A percentile compares a stretch with the other conserved stretches of the same genome.
Conservation (phyloP, 2,797 vertebrate species). For the Podargus strigoides region DNA sequence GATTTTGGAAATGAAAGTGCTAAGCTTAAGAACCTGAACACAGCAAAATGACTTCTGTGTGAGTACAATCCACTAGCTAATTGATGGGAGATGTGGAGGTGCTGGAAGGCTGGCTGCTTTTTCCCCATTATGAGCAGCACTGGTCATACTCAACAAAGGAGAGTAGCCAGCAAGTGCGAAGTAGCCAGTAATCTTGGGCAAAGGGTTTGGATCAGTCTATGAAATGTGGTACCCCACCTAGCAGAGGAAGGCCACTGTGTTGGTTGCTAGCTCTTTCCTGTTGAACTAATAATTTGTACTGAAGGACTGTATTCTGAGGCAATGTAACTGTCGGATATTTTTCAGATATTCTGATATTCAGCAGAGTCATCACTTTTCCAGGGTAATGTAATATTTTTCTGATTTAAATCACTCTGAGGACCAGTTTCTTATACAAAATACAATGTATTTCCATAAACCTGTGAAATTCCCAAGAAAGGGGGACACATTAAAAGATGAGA, state of each 20-base stretch:
- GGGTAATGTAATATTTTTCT: background rate
- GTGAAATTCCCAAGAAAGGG: background rate
- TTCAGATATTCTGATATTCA: background rate
- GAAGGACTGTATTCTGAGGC: background rate
- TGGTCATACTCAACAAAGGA: background rate
- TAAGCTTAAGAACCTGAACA: background rate
- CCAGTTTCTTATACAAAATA: background rate
- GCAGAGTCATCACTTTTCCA: background rate
- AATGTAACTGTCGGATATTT: background rate
- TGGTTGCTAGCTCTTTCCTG: background rate
- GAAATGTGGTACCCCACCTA: fast-evolving
- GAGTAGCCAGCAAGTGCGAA: background rate
- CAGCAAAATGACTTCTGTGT: background rate
- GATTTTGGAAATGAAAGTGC: background rate
- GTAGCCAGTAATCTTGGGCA: background rate
- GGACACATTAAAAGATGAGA: background rate
- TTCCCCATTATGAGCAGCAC: background rate
- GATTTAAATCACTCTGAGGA: fast-evolving
- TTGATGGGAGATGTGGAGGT: background rate
- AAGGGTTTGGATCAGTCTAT: background rate
- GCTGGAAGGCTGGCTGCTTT: background rate
- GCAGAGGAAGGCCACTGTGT: background rate
- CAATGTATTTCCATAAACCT: background rate
- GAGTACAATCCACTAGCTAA: background rate
- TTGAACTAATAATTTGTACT: background rate